Evolutionary conservation across 2,888 invertebrate species (phyloP).

Genomic region (Scaptomyza reducta): DNA sequence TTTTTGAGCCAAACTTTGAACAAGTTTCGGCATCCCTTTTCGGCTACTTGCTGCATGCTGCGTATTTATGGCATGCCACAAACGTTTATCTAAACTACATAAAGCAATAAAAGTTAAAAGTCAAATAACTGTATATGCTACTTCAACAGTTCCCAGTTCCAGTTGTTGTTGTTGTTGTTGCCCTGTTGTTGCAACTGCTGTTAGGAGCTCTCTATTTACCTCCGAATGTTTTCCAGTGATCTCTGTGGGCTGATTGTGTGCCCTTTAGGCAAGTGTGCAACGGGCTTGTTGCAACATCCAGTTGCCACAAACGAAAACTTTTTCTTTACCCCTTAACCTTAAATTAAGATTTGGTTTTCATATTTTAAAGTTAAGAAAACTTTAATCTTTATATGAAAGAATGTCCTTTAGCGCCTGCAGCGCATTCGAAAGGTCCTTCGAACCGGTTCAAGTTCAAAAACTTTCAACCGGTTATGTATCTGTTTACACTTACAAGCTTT

Average conservation of each 20-base stretch:
- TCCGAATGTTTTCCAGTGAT: conserved; percentile 11
- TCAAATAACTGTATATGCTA: conserved; percentile 68
- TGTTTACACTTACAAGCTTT: conserved; percentile 75
- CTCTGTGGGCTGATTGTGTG: conserved; percentile 16
- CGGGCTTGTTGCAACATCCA: conserved; percentile 26
- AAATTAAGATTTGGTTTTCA: neutral
- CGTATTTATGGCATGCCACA: conserved; percentile 79
- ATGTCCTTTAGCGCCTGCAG: conserved; percentile 17
- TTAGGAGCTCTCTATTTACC: conserved; percentile 15
- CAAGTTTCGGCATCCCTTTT: conserved; percentile 49
- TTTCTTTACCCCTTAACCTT: neutral
- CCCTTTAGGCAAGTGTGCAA: conserved; percentile 46
- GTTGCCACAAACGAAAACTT: neutral
- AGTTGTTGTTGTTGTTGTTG: conserved; percentile 17
- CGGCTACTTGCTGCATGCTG: conserved; percentile 42
- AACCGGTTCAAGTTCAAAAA: conserved; percentile 12
- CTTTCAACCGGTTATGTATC: conserved; percentile 55
- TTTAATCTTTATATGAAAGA: too few relatives aligned
- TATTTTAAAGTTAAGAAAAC: neutral
- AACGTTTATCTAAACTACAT: conserved; percentile 80
- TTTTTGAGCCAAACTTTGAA: conserved; percentile 36
- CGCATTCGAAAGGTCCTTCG: conserved; percentile 10
- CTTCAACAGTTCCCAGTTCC: conserved; percentile 51
- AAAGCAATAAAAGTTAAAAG: conserved; percentile 80
- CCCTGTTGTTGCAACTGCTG: conserved; percentile 39